Conservation (phyloP, 2,797 vertebrate species). For the Enteromius viviparus region DNA sequence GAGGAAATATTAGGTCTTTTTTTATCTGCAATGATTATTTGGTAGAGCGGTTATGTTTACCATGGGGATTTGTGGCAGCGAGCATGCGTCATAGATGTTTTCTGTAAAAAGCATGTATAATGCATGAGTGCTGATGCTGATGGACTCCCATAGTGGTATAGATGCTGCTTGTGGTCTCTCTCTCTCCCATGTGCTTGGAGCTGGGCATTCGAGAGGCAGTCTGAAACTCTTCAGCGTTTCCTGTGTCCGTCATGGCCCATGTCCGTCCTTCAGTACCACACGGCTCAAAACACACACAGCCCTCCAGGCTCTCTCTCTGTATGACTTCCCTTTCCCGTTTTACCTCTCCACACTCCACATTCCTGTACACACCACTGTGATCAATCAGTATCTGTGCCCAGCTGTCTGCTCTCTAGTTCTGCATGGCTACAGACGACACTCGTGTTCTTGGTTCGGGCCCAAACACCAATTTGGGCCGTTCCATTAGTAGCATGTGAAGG, state of each 20-base stretch:
- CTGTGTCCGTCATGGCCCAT: constrained; percentile 20
- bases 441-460: constrained; percentile 54
- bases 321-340: constrained; percentile 26
- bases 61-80: constrained; percentile 21
- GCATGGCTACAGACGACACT: constrained; percentile 47
- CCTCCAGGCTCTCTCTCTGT: constrained; percentile 24
- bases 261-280: constrained; percentile 27
- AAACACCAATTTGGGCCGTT: constrained; percentile 53
- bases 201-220: not conserved
- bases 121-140: constrained; percentile 34
- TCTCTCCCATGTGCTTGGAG: constrained; percentile 1
- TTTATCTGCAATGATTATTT: constrained; percentile 20
- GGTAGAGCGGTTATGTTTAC: constrained; percentile 21
- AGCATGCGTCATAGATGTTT: constrained; percentile 25
- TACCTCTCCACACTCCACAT: constrained; percentile 35
- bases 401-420: constrained; percentile 41
- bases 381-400: constrained; percentile 44
- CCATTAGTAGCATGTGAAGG: constrained; percentile 56
- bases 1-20: constrained; percentile 19
- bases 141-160: constrained; percentile 21
- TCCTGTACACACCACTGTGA: constrained; percentile 26
- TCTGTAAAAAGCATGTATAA: constrained; percentile 22
- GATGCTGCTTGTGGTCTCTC: not conserved
- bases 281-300: not conserved
- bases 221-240: constrained; percentile 20